A percentile compares a stretch with the other conserved stretches of the same genome.
Conservation (phyloP, 2,113 vertebrate species). For the Mohoua ochrocephala region DNA sequence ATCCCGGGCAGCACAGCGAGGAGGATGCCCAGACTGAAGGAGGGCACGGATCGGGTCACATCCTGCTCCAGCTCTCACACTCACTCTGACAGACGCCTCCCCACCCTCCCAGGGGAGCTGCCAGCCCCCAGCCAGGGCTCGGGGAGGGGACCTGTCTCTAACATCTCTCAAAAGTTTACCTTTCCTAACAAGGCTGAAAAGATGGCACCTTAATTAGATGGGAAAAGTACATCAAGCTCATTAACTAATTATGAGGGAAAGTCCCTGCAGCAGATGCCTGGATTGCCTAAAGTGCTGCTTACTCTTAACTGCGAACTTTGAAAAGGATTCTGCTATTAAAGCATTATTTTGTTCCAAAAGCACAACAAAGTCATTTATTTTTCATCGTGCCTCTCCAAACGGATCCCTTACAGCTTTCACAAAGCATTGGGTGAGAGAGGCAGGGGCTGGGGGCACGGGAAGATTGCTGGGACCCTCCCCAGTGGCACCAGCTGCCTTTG, state of each 20-base stretch:
- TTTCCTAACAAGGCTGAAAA: background rate
- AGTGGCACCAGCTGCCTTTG: background rate
- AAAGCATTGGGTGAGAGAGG: background rate
- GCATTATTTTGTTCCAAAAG: conserved; percentile 36
- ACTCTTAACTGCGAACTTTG: conserved; percentile 24
- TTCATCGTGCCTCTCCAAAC: background rate
- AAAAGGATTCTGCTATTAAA: conserved; percentile 46
- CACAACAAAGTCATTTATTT: conserved; percentile 14
- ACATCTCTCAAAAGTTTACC: background rate
- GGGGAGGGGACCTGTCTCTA: background rate
- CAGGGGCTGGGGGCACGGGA: background rate
- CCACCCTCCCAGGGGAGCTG: background rate
- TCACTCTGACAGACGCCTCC: background rate
- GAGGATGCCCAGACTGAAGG: background rate
- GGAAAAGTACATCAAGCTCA: conserved; percentile 43
- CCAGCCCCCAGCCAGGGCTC: background rate
- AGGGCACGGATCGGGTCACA: background rate
- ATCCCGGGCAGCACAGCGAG: fast-evolving
- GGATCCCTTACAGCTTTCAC: background rate
- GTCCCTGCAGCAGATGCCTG: conserved; percentile 59
- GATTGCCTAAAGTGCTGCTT: conserved; percentile 17
- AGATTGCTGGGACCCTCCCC: background rate
- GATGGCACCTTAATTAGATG: conserved; percentile 16
- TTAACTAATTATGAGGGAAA: conserved; percentile 59
- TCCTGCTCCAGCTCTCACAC: too few relatives aligned